These are phyloP conservation scores for Stomatorhinus walkeri DNA, from an alignment of 2,797 vertebrate species.

Conservation along the genomic window DNA sequence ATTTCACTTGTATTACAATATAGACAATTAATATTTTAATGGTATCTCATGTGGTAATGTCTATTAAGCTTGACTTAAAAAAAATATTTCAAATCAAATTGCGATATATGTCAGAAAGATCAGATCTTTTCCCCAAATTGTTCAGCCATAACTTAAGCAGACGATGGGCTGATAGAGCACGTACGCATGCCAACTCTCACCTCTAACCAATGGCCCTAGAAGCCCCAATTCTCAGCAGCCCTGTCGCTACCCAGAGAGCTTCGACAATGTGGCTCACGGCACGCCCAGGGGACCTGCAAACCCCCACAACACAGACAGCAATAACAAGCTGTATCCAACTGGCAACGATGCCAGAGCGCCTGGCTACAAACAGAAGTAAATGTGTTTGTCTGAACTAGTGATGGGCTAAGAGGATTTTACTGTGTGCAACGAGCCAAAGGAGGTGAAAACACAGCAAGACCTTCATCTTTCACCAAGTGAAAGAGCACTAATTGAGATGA, in stretches of 20 bases:
- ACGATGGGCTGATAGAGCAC: not conserved
- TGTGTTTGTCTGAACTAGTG: not conserved
- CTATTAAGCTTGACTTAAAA: not conserved
- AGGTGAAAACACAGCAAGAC: not conserved
- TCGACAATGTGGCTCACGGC: not conserved
- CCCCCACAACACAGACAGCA: not conserved
- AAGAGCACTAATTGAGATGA: conserved; percentile 7
- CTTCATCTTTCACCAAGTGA: not conserved
- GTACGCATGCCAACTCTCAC: not conserved
- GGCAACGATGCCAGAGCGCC: not conserved
- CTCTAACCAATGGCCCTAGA: not conserved
- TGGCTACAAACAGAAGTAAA: not conserved
- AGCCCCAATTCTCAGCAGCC: not conserved
- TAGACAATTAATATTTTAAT: not conserved
- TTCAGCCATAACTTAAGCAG: not conserved
- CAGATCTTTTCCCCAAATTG: not conserved
- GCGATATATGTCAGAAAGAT: not conserved
- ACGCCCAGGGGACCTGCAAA: not conserved
- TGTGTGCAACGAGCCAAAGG: not conserved
- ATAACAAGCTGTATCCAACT: not conserved
- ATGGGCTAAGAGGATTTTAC: not conserved
- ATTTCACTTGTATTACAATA: not conserved
- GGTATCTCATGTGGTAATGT: not conserved
- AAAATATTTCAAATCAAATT: not conserved
- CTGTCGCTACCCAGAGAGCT: not conserved